Conservation (phyloP, 1,140 invertebrate genomes). For the Cotesia chilonis region DNA sequence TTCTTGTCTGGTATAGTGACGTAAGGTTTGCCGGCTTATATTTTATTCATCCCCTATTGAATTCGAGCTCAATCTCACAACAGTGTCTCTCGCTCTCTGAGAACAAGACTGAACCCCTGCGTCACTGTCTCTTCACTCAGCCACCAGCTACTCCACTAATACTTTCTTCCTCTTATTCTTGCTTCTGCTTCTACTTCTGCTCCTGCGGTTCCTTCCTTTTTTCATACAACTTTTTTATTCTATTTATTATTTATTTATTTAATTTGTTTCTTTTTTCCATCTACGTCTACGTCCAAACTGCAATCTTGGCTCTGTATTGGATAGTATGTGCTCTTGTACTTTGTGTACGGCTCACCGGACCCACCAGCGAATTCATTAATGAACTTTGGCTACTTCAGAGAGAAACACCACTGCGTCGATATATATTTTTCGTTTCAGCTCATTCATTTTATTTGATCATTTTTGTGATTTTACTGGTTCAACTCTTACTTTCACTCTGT, state of each 20-base stretch:
- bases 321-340: constrained; percentile 36
- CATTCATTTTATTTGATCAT: background rate
- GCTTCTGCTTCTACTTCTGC: constrained; percentile 27
- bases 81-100: constrained; percentile 57
- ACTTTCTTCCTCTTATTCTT: constrained; percentile 34
- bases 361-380: constrained; percentile 10
- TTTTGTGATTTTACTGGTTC: background rate
- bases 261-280: constrained; percentile 23
- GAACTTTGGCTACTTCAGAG: constrained; percentile 2
- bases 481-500: background rate
- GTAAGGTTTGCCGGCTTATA: constrained; percentile 56
- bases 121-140: constrained; percentile 30
- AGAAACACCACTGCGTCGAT: constrained; percentile 3
- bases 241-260: constrained; percentile 36
- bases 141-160: constrained; percentile 27
- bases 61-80: constrained; percentile 64
- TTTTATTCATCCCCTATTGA: constrained; percentile 67
- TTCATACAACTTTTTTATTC: constrained; percentile 18
- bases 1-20: constrained; percentile 36
- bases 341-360: constrained; percentile 37
- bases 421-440: constrained; percentile 12
- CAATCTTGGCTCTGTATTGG: constrained; percentile 27
- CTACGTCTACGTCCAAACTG: background rate
- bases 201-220: constrained; percentile 35
- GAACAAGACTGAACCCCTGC: constrained; percentile 15